Evolutionary conservation across 2,113 vertebrate species (phyloP).

Genomic region (Paradoxurus hermaphroditus): DNA sequence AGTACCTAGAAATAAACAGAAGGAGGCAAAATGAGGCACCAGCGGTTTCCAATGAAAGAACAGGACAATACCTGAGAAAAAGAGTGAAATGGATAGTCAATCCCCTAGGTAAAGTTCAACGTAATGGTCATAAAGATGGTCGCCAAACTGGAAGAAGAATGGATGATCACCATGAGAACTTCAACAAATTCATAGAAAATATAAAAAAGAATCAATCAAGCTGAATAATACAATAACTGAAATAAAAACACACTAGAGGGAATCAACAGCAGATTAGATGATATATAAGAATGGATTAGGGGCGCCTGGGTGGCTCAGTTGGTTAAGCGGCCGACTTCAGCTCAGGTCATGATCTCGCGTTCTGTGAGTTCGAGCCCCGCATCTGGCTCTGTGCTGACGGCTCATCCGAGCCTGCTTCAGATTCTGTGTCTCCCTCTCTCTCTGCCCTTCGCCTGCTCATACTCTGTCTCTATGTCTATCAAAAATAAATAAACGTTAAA

Average conservation of each 20-base stretch:
- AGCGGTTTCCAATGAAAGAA: neutral
- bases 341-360: no score
- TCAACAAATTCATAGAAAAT: neutral
- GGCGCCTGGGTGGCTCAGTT: no score
- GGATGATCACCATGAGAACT: neutral
- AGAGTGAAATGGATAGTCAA: neutral
- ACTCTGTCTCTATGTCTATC: no score
- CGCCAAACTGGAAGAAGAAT: neutral
- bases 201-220: neutral
- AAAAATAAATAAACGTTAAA: no score
- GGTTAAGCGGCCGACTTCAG: no score
- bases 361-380: no score
- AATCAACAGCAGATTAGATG: neutral
- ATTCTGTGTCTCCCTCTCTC: no score
- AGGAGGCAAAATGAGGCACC: neutral
- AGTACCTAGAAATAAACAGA: neutral
- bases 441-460: no score
- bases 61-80: neutral
- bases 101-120: neutral
- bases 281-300: neutral
- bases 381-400: no score
- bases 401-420: no score
- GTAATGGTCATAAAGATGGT: neutral
- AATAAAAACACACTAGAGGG: neutral
- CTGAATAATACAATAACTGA: neutral